Evolutionary conservation across 2,113 vertebrate genomes (phyloP), one percentile per base, ranked within the genome.

Genomic region (Bungarus multicinctus): DNA sequence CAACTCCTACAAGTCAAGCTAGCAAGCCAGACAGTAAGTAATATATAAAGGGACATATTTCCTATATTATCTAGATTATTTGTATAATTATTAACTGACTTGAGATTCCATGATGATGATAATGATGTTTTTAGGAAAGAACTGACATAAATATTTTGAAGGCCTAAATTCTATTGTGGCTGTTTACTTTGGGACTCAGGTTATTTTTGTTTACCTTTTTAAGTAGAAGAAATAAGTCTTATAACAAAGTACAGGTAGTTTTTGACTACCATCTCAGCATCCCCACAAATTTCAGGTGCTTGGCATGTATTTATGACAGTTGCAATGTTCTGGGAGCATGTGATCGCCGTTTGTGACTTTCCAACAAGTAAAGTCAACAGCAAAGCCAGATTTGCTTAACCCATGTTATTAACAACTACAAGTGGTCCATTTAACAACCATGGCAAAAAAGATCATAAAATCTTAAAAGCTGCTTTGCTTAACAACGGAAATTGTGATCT

Each of bases 1-100:
- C 99, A 88, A 99, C 99, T 45, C 99, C 99, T 69, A 98, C 98
- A 0, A 97, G 96, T 86, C 95, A 95, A 6, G 93, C 53, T 93
- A 98, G 91, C 95, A 98, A 97, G 85, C 91, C 91, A 69, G 93
- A 97, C 0, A 97, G 99, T 99, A 96, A 98, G 98, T 97, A 89
- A 64, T 50, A 60, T n/a, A 14, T 58, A 64, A 55, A 52, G 9
- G 86, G 30, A 8, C 20, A 34, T 18, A 50, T 22, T 45, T 18
- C 53, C 23, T 93, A 2, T 69, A 16, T 39, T 81, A 34, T 45
- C 85, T 9, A 94, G 11, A 4, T 0, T n/a, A 57, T 91, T 8
- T 43, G 23, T 18, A n/a, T 20, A 53, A 9, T 74, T 85, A 10
- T 1, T 94, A 81, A 39, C 1, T 92, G 88, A 60, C 7, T 25